These are phyloP conservation scores for Taxidea taxus DNA, from an alignment of 2,113 vertebrate species.

Conservation along the genomic window DNA sequence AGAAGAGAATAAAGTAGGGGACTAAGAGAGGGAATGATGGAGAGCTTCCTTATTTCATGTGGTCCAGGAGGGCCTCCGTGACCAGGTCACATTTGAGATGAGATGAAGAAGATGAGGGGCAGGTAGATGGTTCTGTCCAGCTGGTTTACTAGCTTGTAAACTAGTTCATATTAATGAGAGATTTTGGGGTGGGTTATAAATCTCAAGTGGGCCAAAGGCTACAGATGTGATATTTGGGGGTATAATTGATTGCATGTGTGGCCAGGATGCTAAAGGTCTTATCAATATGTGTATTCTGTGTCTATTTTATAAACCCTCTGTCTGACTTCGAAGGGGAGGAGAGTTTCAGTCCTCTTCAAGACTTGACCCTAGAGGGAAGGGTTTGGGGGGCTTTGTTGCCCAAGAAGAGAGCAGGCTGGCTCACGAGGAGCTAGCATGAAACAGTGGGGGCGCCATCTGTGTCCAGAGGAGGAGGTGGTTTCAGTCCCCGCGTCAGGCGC, in stretches of 20 bases:
- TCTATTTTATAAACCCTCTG: not conserved
- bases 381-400: not conserved
- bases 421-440: accelerated
- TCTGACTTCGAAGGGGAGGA: not conserved
- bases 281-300: not conserved
- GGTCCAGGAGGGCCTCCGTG: not conserved
- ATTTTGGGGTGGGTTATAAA: not conserved
- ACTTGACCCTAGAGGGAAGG: not conserved
- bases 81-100: not conserved
- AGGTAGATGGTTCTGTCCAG: not conserved
- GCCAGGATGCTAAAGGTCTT: not conserved
- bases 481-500: too few species aligned
- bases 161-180: not conserved
- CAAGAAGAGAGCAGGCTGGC: not conserved
- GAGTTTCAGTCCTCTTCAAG: not conserved
- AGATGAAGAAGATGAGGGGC: not conserved
- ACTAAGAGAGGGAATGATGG: not conserved
- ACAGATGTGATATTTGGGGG: not conserved
- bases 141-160: not conserved
- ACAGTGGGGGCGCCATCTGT: not conserved
- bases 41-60: not conserved
- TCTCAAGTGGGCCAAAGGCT: not conserved
- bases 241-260: not conserved
- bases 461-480: not conserved
- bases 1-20: not conserved